Percentiles rank a stretch among this genome's conserved stretches.
phyloP scores from a whole-genome alignment of 1,140 invertebrate species.

The Adelges cooleyi region DNA sequence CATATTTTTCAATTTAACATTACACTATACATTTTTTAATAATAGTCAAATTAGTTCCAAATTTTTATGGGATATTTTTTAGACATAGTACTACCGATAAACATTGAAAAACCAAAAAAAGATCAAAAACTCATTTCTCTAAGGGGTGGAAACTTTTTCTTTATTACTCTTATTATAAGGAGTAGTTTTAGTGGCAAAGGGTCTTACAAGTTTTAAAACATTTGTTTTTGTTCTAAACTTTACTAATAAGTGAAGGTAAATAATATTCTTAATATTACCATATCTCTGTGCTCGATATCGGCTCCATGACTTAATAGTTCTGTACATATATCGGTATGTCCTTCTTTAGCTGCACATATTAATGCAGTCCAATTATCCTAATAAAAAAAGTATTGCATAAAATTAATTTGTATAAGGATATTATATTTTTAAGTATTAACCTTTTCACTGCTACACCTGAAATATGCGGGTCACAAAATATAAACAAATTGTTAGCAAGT shows the following conservation, averaged over 20 bases:
- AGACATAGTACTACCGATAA: too few relatives aligned
- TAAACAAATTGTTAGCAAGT: neutral
- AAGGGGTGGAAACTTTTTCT: too few relatives aligned
- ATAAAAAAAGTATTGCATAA: conserved; percentile 16
- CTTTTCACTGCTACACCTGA: neutral
- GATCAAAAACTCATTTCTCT: neutral
- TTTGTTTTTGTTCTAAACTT: neutral
- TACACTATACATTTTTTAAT: too few relatives aligned
- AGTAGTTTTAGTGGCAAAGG: neutral
- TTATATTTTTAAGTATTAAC: neutral
- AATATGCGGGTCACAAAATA: neutral
- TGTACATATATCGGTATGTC: conserved; percentile 67
- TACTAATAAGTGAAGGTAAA: neutral
- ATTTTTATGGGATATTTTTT: too few relatives aligned
- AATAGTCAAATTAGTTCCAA: too few relatives aligned
- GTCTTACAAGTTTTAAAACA: neutral
- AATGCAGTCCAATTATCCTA: conserved; percentile 88
- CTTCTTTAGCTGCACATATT: conserved; percentile 80
- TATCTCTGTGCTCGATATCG: conserved; percentile 79
- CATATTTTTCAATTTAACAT: too few relatives aligned
- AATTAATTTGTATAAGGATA: neutral
- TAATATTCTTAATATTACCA: too few relatives aligned
- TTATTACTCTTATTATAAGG: neutral
- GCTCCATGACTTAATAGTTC: conserved; percentile 79
- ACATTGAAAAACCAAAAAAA: too few relatives aligned